Evolutionary conservation across 2,888 invertebrate species (phyloP), one percentile per base, ranked within the genome.

Genomic region (Polietes domitor): DNA sequence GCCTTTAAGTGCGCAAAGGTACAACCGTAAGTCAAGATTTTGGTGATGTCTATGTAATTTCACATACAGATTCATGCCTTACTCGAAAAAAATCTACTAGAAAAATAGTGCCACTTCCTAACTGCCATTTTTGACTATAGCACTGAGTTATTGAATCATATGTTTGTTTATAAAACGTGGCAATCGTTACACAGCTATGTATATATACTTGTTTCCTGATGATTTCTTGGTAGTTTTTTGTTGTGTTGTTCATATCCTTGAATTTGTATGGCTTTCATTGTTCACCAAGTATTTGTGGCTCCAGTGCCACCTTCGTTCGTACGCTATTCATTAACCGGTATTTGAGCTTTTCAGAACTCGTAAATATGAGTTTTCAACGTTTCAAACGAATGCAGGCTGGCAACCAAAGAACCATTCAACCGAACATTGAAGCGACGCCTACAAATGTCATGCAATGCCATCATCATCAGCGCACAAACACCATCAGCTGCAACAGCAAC

Each of bases 401-500:
- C 37, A 37, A 12, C 10, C 9, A 9, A 37, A 12, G 10, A 37
- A 37, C 21, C 19, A 41, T 21, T 19, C 15, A 9, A 24, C 24
- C 43, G 10, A 24, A 43, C 68, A 15, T 9, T 61, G 37, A 32
- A 19, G 19, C 12, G 53, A 72, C 72, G 72, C 72, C 72, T 72
- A 72, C 72, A 72, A 72, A 58, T 72, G 55, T 72, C 72, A 72
- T 32, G 72, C 72, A 72, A 72, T 72, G 21, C 72, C 72, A 72
- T 72, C 72, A 58, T 72, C 72, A 72, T 1, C 71, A 55, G 10
- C 55, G 24, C 17, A 9, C 32, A 7, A 17, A 3, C 32, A 32
- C 12, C 32, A 15, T 12, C 63, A 63, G 24, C 32, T 2, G 4
- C 58, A 17, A 0, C 41, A 41, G 24, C 43, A 15, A 41, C 68